A percentile compares a stretch with the other conserved stretches of the same genome.
Conservation (phyloP, 2,888 invertebrate genomes). For the Drosophila macrospina region DNA sequence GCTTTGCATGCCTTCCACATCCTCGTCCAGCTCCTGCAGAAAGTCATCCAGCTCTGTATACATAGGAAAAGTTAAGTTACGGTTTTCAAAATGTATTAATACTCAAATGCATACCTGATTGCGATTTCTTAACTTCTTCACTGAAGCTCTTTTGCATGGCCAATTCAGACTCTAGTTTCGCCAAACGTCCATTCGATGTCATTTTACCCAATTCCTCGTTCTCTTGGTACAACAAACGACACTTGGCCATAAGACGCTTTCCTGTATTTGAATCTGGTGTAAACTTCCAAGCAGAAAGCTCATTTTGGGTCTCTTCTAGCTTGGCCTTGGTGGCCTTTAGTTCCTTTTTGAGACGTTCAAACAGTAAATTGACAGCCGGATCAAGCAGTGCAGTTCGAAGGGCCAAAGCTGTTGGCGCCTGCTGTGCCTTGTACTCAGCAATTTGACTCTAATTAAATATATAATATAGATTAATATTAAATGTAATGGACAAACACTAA, state of each 20-base stretch:
- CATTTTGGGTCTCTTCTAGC: constrained; percentile 98
- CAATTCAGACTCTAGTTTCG: constrained; percentile 97
- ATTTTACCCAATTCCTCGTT: constrained; percentile 98
- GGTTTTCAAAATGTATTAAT: background rate
- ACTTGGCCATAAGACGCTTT: constrained; percentile 98
- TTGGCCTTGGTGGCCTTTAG: constrained; percentile 94
- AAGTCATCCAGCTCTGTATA: constrained; percentile 95
- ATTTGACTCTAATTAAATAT: constrained; percentile 91
- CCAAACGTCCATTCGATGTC: constrained; percentile 97
- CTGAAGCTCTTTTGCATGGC: constrained; percentile 97
- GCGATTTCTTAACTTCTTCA: constrained; percentile 98
- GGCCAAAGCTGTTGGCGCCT: constrained; percentile 91
- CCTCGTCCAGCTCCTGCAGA: constrained; percentile 97
- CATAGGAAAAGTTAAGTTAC: background rate
- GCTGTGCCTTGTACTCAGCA: constrained; percentile 95
- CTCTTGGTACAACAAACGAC: constrained; percentile 96
- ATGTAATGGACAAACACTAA: background rate
- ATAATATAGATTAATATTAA: background rate
- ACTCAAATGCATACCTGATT: constrained; percentile 89
- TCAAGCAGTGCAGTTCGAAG: constrained; percentile 94
- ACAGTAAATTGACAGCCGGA: constrained; percentile 97
- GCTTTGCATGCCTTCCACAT: constrained; percentile 99
- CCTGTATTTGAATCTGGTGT: constrained; percentile 99
- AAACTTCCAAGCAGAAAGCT: constrained; percentile 99
- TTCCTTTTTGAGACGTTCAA: constrained; percentile 96